Percentiles rank a stretch among this genome's conserved stretches.
phyloP scores from a whole-genome alignment of 2,113 vertebrate genomes.

The Myiozetetes cayanensis region DNA sequence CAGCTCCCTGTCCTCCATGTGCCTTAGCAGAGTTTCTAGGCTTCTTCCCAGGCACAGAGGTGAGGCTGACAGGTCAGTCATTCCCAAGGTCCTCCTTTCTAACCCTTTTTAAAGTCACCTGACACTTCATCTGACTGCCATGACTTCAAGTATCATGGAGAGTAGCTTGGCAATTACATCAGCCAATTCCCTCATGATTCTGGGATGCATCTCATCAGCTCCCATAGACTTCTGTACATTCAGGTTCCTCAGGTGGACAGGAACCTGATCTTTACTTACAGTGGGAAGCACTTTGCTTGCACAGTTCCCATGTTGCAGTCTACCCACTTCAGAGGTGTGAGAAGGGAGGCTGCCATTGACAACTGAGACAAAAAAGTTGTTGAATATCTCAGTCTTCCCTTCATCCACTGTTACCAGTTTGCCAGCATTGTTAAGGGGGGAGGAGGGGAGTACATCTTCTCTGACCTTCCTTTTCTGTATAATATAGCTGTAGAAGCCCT shows the following conservation, averaged over 20 bases:
- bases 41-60: neutral
- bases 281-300: neutral
- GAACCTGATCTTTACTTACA: neutral
- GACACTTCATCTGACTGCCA: neutral
- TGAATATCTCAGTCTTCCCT: neutral
- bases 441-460: neutral
- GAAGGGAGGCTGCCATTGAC: neutral
- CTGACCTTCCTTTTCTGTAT: neutral
- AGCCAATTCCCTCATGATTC: neutral
- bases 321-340: neutral
- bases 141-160: neutral
- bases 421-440: neutral
- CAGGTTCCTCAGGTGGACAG: neutral
- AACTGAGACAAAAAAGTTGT: neutral
- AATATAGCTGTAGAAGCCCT: fast-evolving
- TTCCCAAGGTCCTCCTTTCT: neutral
- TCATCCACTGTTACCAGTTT: neutral
- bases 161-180: neutral
- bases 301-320: neutral
- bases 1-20: neutral
- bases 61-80: neutral
- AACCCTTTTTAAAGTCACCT: neutral
- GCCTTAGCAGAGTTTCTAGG: neutral
- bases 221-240: neutral
- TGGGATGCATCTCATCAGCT: neutral